Base-by-base conservation (phyloP, 2,888 invertebrate species). In the Synanthedon tipuliformis region DNA sequence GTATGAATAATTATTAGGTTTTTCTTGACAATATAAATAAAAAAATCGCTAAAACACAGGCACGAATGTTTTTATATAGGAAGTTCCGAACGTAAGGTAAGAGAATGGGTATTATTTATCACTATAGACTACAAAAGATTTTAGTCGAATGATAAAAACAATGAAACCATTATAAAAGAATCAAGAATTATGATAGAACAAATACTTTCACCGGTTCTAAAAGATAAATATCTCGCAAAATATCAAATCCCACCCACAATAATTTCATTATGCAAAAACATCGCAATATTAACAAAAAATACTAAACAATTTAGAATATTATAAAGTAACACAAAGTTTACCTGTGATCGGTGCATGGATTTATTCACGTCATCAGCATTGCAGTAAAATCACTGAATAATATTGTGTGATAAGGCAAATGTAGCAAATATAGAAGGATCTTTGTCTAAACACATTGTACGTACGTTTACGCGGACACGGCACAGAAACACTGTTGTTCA, bases 331-430 rank as follows among this genome's bases (percentile, higher is more conserved):
- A 41, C 41, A 41, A 45, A 51, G 58, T 78, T 79, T 62, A 81
- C 81, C 76, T 72, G 63, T 56, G 57, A 58, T 61, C 65, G 67
- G 70, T 71, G 71, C 62, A 69, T 66, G 63, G 56, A n/a, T 64
- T 57, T 60, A 1, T 56, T 57, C 61, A 69, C 66, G 69, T 70
- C 34, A 34, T 34, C 68, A 73, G 61, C 64, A 68, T 65, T 64
- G 62, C 69, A 65, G 69, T 65, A 63, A 70, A 77, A 75, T 72
- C 74, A 75, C 69, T 58, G 63, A 74, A 73, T 78, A 78, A 76
- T 66, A 68, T 62, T 69, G 56, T 58, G 53, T 58, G 71, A 67
- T 71, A 71, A 72, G 45, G 45, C 45, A 45, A 69, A 59, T 60
- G 65, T 71, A 76, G 73, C 75, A 75, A 74, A 56, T 61, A 62